Conservation (phyloP, 2,113 vertebrate species). For the Thymallus thymallus region DNA sequence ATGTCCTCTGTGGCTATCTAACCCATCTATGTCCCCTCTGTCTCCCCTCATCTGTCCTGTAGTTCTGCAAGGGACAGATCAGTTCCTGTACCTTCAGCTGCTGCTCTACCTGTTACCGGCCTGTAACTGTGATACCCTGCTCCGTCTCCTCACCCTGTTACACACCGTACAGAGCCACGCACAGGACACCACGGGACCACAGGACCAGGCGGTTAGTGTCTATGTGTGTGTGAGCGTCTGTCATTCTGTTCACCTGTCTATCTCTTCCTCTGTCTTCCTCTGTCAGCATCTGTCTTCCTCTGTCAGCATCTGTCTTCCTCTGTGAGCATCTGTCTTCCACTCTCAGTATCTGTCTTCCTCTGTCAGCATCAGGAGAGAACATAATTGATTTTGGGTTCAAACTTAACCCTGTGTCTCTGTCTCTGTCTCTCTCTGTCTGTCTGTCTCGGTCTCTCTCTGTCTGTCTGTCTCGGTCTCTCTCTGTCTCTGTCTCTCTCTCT, state of each 20-base stretch:
- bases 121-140: slow-evolving; percentile 89
- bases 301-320: not conserved
- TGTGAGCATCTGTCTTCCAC: not conserved
- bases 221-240: not conserved
- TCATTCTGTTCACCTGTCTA: not conserved
- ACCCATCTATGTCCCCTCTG: not conserved
- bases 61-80: slow-evolving; percentile 77
- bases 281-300: not conserved
- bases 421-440: not conserved
- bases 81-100: slow-evolving; percentile 81
- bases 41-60: not conserved
- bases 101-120: slow-evolving; percentile 89
- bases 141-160: slow-evolving; percentile 82
- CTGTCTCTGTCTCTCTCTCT: not conserved
- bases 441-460: not conserved
- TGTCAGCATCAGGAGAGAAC: too few relatives aligned
- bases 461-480: not conserved
- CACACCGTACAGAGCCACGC: slow-evolving; percentile 79
- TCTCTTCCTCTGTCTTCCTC: not conserved
- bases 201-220: slow-evolving; percentile 77
- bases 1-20: too few relatives aligned
- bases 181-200: slow-evolving; percentile 69
- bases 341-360: not conserved
- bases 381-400: not conserved
- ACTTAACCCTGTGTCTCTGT: not conserved